Base-by-base conservation (phyloP, 2,888 invertebrate genomes). In the Calliphora vomitoria region DNA sequence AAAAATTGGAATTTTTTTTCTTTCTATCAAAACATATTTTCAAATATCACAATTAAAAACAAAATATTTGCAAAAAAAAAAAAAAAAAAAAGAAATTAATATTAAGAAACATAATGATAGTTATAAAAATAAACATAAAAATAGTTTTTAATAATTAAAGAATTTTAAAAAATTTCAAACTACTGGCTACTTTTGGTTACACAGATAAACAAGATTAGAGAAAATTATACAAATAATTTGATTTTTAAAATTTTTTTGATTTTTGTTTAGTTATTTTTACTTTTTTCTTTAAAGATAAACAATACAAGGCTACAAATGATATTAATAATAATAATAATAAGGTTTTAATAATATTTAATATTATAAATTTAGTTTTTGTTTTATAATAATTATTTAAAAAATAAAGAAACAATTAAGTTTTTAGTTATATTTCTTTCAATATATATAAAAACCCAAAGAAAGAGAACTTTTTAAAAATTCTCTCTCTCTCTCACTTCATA, bases 1-100 rank as follows among this genome's bases (percentile, higher is more conserved):
- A 58, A 66, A 71, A 64, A 18, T 58, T 47, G n/a, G 47, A 38
- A 38, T 64, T 64, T 50, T 76, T 38, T 76, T 64, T 35, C 69
- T 44, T 66, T 68, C 18, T 74, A 71, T 71, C 35, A 62, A 75
- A 79, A 85, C 58, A 79, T 41, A 85, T 64, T 85, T 85, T 85
- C 69, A 80, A 85, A 85, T 85, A 85, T 85, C 85, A 85, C 85
- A 85, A 75, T 81, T 71, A 85, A 80, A 81, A 75, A 75, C 55
- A 85, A 85, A 74, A 35, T 53, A 66, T 35, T 76, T 64, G 18
- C 53, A 55, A 18, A 38, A 5, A 31, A 38, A 18, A 38, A 53
- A 50, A n/a, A n/a, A n/a, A n/a, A n/a, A n/a, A n/a, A n/a, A n/a
- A n/a, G n/a, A n/a, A n/a, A n/a, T n/a, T 74, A 41, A 47, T 58